Conservation (phyloP, 2,888 invertebrate species). For the Pachycephus smyrnensis region DNA sequence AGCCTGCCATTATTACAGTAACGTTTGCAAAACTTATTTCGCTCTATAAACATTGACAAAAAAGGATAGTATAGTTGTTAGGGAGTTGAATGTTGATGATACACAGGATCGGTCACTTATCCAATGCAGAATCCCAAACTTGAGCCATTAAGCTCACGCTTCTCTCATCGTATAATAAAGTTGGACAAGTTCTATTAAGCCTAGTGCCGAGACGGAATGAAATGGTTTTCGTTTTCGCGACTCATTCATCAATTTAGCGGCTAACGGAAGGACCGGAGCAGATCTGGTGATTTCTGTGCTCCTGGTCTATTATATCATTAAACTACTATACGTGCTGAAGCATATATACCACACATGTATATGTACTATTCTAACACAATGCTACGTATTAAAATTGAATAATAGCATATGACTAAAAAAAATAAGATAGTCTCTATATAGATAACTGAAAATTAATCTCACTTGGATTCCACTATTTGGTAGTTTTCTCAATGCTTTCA, state of each 20-base stretch:
- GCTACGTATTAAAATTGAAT: neutral
- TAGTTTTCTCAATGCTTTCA: neutral
- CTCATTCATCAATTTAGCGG: conserved; percentile 62
- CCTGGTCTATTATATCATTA: neutral
- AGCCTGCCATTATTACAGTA: neutral
- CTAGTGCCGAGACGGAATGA: conserved; percentile 37
- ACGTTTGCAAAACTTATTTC: neutral
- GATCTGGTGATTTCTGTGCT: neutral
- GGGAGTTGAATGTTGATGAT: neutral
- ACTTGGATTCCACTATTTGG: neutral
- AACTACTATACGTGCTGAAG: neutral
- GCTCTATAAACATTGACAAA: neutral
- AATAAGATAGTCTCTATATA: neutral
- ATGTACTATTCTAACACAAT: neutral
- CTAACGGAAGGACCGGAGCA: conserved; percentile 35
- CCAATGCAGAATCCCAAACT: conserved; percentile 9
- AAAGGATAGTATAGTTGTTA: neutral
- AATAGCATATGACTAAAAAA: neutral
- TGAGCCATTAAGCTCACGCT: conserved; percentile 46
- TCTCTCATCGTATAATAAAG: conserved; percentile 55
- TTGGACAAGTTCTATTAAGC: conserved; percentile 65
- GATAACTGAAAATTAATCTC: too few species aligned
- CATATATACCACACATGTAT: neutral
- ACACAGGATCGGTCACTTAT: conserved; percentile 29
- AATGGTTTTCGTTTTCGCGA: conserved; percentile 44